These are phyloP conservation scores for Trogon melanurus DNA, from an alignment of 2,113 vertebrate genomes.

Conservation along the genomic window DNA sequence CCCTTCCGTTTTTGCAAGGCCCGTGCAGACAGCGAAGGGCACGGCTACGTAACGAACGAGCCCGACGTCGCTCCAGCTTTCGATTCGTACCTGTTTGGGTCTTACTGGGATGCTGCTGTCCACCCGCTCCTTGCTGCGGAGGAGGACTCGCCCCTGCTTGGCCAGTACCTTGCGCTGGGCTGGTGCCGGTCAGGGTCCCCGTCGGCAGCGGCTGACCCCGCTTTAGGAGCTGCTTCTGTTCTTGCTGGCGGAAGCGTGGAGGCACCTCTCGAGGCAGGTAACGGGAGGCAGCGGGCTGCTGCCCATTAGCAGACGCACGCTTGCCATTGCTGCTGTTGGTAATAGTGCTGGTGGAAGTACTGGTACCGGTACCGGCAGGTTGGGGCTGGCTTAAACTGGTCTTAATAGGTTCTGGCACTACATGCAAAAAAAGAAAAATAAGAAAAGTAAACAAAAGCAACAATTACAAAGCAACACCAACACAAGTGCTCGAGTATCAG, in stretches of 20 bases:
- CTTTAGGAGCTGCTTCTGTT: slow-evolving; percentile 98
- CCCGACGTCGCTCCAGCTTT: fast-evolving
- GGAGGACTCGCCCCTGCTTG: slow-evolving; percentile 78
- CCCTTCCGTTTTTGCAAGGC: background rate
- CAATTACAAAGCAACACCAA: too few relatives aligned
- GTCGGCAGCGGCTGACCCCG: slow-evolving; percentile 93
- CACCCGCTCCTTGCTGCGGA: slow-evolving; percentile 71
- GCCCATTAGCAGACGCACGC: slow-evolving; percentile 82
- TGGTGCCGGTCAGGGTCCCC: slow-evolving; percentile 79
- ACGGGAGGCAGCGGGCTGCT: slow-evolving; percentile 86
- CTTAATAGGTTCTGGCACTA: slow-evolving; percentile 96
- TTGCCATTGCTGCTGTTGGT: slow-evolving; percentile 94
- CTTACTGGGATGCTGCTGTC: slow-evolving; percentile 81
- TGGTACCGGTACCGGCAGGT: slow-evolving; percentile 86
- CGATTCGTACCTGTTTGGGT: slow-evolving; percentile 81
- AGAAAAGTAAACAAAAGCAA: background rate
- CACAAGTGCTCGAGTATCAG: background rate
- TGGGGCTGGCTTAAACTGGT: slow-evolving; percentile 91
- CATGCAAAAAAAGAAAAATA: background rate
- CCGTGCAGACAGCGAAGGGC: fast-evolving
- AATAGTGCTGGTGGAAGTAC: slow-evolving; percentile 85
- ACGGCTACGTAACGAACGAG: too few relatives aligned
- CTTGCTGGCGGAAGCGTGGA: slow-evolving; percentile 97
- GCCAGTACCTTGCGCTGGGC: slow-evolving; percentile 74
- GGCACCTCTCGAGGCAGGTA: slow-evolving; percentile 97